These are phyloP conservation scores for Nephila pilipes DNA, from an alignment of 1,140 invertebrate species.

Conservation along the genomic window DNA sequence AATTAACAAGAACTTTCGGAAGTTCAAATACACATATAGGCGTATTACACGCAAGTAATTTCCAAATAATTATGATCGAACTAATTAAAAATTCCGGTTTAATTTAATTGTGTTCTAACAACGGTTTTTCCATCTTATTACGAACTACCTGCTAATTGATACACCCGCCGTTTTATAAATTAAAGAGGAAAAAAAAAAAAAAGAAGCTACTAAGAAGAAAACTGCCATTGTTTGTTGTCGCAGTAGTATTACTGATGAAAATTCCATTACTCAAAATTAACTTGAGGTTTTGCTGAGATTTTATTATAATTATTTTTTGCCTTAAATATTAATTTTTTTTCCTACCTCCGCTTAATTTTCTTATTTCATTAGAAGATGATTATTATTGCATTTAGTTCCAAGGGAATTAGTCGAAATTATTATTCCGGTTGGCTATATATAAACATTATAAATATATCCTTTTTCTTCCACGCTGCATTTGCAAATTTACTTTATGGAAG, in stretches of 20 bases:
- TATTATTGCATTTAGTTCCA: constrained; percentile 73
- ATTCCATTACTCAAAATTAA: constrained; percentile 77
- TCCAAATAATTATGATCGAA: constrained; percentile 77
- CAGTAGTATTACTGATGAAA: constrained; percentile 66
- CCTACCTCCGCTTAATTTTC: constrained; percentile 68
- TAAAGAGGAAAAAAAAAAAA: constrained; percentile 55
- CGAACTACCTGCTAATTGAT: constrained; percentile 75
- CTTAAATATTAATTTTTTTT: constrained; percentile 76
- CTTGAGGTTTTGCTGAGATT: constrained; percentile 66
- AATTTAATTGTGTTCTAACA: constrained; percentile 77
- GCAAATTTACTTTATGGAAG: constrained; percentile 47
- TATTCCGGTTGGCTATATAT: constrained; percentile 64
- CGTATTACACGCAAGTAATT: constrained; percentile 66
- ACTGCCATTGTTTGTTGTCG: constrained; percentile 55
- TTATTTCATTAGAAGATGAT: constrained; percentile 75
- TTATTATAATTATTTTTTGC: constrained; percentile 75
- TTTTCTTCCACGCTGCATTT: not conserved
- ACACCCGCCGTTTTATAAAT: constrained; percentile 72
- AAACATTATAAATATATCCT: constrained; percentile 58
- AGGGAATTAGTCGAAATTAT: constrained; percentile 73
- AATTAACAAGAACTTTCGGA: constrained; percentile 64
- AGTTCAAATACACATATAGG: constrained; percentile 62
- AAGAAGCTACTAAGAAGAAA: not conserved
- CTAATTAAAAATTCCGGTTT: constrained; percentile 77
- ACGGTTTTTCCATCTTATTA: constrained; percentile 67